Conservation (phyloP, 2,113 vertebrate genomes). For the Morone chrysops region DNA sequence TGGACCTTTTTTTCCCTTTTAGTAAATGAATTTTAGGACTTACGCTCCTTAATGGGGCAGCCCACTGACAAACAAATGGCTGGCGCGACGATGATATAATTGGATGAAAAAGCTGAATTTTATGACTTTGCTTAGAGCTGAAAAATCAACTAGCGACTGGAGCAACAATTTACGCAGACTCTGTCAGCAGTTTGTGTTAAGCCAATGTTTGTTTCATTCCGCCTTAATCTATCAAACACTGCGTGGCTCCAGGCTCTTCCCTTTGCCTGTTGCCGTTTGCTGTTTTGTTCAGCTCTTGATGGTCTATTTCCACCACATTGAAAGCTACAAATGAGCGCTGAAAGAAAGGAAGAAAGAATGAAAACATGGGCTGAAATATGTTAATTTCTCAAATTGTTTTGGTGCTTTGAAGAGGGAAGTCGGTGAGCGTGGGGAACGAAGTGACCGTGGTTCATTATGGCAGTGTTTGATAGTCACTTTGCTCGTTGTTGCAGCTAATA, state of each 20-base stretch:
- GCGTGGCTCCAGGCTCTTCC: constrained; percentile 83
- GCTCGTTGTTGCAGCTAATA: constrained; percentile 65
- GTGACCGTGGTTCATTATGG: constrained; percentile 52
- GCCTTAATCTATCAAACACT: constrained; percentile 78
- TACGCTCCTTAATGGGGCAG: constrained; percentile 53
- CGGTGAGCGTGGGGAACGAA: constrained; percentile 38
- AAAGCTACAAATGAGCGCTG: constrained; percentile 83
- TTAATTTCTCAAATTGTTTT: constrained; percentile 82
- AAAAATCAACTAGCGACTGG: constrained; percentile 47
- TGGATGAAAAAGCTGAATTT: constrained; percentile 58
- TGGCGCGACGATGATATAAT: constrained; percentile 10
- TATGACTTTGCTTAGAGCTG: constrained; percentile 37
- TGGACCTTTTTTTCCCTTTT: constrained; percentile 26
- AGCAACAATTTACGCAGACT: constrained; percentile 62
- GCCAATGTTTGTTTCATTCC: constrained; percentile 81
- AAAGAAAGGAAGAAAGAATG: constrained; percentile 74
- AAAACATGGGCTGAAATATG: constrained; percentile 82
- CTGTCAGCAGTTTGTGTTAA: constrained; percentile 80
- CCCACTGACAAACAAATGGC: constrained; percentile 64
- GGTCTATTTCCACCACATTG: constrained; percentile 91
- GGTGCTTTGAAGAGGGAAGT: constrained; percentile 62
- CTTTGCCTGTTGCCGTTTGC: constrained; percentile 80
- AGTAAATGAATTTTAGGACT: constrained; percentile 44
- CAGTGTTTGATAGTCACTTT: constrained; percentile 60
- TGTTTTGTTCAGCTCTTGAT: constrained; percentile 89